Conservation (phyloP, 2,113 vertebrate genomes). For the Actenoides hombroni region DNA sequence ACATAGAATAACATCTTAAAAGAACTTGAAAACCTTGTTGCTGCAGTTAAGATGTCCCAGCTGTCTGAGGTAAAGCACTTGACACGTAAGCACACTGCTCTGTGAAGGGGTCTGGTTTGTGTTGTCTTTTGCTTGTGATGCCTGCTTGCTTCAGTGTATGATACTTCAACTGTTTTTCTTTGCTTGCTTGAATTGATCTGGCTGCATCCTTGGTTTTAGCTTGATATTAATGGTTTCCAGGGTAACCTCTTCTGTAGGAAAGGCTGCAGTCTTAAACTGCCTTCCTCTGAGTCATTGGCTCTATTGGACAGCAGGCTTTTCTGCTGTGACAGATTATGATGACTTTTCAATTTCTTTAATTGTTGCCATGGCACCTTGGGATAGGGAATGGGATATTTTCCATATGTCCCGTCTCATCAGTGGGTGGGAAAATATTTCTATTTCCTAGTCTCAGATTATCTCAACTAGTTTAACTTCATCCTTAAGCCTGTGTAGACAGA, state of each 20-base stretch:
- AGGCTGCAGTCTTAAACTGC: background rate
- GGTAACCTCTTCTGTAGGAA: background rate
- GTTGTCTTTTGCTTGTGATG: background rate
- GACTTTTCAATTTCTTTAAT: background rate
- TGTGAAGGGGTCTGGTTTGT: background rate
- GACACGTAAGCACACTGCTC: background rate
- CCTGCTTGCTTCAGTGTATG: background rate
- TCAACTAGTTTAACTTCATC: background rate
- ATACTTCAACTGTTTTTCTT: background rate
- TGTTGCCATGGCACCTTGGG: background rate
- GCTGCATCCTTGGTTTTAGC: background rate
- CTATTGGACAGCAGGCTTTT: background rate
- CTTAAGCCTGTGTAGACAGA: background rate
- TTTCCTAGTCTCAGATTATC: background rate
- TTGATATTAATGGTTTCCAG: background rate
- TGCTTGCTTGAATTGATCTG: background rate
- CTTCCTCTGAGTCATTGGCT: background rate
- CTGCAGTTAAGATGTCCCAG: background rate
- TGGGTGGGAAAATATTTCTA: background rate
- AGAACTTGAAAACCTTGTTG: slow-evolving; percentile 30
- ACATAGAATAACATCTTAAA: slow-evolving; percentile 13
- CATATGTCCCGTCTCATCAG: background rate
- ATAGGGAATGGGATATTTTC: background rate
- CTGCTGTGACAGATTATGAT: background rate
- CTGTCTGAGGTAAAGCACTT: slow-evolving; percentile 37